These are phyloP conservation scores for Eulemur macaco DNA, from an alignment of 2,113 vertebrate genomes.

Conservation along the genomic window DNA sequence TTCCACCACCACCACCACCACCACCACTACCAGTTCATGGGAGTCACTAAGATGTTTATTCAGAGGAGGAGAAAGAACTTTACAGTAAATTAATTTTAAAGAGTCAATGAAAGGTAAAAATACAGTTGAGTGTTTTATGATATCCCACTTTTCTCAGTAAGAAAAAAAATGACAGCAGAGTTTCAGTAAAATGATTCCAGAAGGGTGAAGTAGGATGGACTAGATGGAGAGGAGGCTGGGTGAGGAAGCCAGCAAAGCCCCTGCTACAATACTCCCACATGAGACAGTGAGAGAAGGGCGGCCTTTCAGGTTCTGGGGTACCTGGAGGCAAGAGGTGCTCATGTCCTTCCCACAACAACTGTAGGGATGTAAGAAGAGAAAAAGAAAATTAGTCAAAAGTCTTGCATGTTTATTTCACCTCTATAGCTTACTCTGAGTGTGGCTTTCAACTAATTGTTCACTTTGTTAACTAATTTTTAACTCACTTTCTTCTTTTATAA, in stretches of 20 bases:
- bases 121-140: neutral
- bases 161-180: neutral
- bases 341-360: neutral
- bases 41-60: neutral
- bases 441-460: neutral
- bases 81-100: conserved; percentile 42
- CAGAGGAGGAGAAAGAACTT: neutral
- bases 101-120: neutral
- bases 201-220: neutral
- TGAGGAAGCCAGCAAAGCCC: neutral
- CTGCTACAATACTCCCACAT: neutral
- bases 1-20: too few relatives aligned
- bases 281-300: neutral
- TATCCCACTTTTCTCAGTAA: neutral
- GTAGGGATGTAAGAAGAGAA: neutral
- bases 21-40: neutral
- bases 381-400: neutral
- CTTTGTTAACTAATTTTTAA: neutral
- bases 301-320: neutral
- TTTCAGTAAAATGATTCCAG: neutral
- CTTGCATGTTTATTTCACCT: neutral
- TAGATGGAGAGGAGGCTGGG: neutral
- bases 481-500: neutral
- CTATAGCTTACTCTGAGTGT: neutral
- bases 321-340: neutral